Conservation (phyloP, 1,140 invertebrate genomes). For the Pseudoatta argentina region DNA sequence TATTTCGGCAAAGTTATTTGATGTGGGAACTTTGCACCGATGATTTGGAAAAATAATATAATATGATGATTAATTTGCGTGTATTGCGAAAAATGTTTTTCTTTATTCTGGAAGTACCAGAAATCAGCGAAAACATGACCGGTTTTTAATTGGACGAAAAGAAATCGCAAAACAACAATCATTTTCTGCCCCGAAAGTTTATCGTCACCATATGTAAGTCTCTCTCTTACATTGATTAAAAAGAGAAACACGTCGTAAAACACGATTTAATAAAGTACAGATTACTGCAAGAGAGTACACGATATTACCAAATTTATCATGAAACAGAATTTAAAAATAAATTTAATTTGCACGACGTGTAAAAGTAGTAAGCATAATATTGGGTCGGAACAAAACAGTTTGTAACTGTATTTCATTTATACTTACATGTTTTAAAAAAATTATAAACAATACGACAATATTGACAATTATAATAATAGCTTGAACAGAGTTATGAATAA, state of each 20-base stretch:
- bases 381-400: too few relatives aligned
- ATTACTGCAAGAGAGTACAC: neutral
- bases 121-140: conserved; percentile 16
- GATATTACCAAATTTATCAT: conserved; percentile 26
- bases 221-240: conserved; percentile 46
- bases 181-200: conserved; percentile 71
- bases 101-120: neutral
- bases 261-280: conserved; percentile 28
- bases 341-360: neutral
- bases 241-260: neutral
- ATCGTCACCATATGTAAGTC: conserved; percentile 35
- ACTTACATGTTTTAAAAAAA: too few relatives aligned
- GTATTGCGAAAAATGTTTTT: conserved; percentile 50
- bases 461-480: too few relatives aligned
- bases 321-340: conserved; percentile 10
- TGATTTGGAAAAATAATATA: conserved; percentile 14
- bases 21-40: conserved; percentile 12
- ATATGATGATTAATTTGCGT: neutral
- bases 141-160: conserved; percentile 38
- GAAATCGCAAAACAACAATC: conserved; percentile 61
- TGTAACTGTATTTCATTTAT: too few relatives aligned
- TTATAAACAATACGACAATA: too few relatives aligned
- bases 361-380: neutral
- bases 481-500: too few relatives aligned
- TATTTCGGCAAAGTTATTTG: neutral